Evolutionary conservation across 2,888 invertebrate species (phyloP).

Genomic region (Limnephilus rhombicus): DNA sequence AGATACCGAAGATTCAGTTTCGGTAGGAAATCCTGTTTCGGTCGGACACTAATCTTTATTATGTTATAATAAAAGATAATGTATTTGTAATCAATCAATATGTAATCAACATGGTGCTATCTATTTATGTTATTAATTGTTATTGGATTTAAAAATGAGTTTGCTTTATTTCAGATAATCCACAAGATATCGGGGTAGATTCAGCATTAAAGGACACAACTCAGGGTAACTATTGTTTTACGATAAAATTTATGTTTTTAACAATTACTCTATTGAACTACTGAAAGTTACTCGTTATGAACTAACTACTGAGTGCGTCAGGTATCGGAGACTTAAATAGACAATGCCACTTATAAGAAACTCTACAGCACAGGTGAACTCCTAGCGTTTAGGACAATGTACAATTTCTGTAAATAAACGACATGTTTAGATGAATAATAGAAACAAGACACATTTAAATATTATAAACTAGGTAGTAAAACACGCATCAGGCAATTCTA

Average conservation of each 20-base stretch:
- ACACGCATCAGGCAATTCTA: neutral
- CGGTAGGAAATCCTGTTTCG: no score
- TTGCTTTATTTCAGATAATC: constrained; percentile 17
- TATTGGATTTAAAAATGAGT: neutral
- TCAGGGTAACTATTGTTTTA: constrained; percentile 18
- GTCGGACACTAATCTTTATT: no score
- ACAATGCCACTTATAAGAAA: neutral
- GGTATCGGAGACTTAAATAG: neutral
- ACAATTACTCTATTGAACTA: neutral
- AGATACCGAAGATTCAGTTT: no score
- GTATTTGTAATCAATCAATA: no score
- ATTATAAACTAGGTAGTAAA: neutral
- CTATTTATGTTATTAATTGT: neutral
- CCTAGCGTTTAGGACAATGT: no score
- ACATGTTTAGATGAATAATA: no score
- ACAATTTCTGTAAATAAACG: no score
- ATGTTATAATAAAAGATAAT: no score
- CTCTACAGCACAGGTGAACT: no score
- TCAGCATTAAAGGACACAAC: constrained; percentile 29
- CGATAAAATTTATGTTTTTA: neutral
- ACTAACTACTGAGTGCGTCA: neutral
- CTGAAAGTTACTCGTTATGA: neutral
- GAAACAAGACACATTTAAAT: neutral
- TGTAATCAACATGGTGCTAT: neutral
- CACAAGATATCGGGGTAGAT: constrained; percentile 38